Evolutionary conservation across 2,797 vertebrate genomes (phyloP).

Genomic region (Hemitrygon akajei): DNA sequence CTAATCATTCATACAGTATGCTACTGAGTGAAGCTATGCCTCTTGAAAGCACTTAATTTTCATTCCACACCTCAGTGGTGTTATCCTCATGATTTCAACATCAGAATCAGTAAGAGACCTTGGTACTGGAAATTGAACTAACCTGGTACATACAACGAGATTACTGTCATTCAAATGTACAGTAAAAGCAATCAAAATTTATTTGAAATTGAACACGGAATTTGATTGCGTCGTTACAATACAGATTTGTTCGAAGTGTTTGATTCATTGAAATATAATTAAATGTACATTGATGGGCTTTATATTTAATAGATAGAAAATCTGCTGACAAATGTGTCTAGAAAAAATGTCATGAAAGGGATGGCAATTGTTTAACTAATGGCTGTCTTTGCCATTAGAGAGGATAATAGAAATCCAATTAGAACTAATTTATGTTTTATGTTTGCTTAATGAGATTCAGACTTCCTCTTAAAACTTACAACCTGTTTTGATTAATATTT

Average conservation of each 20-base stretch:
- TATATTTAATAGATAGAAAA: background rate
- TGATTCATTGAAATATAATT: background rate
- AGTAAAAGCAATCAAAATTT: background rate
- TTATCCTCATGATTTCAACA: background rate
- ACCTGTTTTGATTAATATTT: background rate
- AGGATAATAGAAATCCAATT: background rate
- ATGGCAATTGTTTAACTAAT: background rate
- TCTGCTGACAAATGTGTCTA: background rate
- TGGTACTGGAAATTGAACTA: background rate
- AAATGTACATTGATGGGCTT: background rate
- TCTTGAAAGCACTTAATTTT: background rate
- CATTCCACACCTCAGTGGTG: background rate
- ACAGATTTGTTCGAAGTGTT: background rate
- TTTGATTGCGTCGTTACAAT: background rate
- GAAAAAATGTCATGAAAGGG: background rate
- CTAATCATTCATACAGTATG: background rate
- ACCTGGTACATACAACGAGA: too few species aligned
- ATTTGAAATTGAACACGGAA: background rate
- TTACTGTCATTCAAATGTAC: background rate
- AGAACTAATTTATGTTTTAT: background rate
- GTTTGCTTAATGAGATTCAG: background rate
- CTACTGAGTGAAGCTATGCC: background rate
- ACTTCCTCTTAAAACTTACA: background rate
- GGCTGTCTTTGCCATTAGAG: background rate
- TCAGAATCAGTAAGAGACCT: background rate